Evolutionary conservation across 2,797 vertebrate genomes (phyloP).

Genomic region (Cryptoblepharus egeriae): DNA sequence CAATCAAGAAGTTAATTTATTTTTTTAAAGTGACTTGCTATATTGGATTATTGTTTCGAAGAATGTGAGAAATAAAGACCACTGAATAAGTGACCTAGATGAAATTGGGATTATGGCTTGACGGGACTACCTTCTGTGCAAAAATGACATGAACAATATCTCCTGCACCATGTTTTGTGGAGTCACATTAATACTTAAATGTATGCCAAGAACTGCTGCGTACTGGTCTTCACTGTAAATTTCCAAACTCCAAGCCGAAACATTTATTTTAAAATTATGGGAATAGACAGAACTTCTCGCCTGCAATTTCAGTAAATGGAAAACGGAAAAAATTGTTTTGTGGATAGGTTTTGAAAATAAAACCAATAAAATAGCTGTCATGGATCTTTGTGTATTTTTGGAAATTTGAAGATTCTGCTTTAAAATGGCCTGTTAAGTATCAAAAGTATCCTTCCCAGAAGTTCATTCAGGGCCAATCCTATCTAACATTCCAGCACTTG

Average conservation of each 20-base stretch:
- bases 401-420: neutral
- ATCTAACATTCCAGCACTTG: too few relatives aligned
- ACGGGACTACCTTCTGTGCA: neutral
- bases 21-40: neutral
- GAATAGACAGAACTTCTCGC: neutral
- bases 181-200: neutral
- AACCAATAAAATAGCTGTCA: neutral
- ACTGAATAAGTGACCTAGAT: constrained; percentile 14
- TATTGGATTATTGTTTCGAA: constrained; percentile 4
- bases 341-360: neutral
- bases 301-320: neutral
- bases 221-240: neutral
- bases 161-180: neutral
- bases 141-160: neutral
- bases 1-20: constrained; percentile 10
- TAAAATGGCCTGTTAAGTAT: neutral
- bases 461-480: too few relatives aligned
- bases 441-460: neutral
- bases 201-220: neutral
- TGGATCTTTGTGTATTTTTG: neutral
- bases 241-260: neutral
- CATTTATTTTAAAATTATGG: neutral
- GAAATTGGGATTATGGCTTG: neutral
- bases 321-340: neutral
- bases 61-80: constrained; percentile 8